Evolutionary conservation across 1,140 invertebrate genomes (phyloP).

Genomic region (Panulirus ornatus): DNA sequence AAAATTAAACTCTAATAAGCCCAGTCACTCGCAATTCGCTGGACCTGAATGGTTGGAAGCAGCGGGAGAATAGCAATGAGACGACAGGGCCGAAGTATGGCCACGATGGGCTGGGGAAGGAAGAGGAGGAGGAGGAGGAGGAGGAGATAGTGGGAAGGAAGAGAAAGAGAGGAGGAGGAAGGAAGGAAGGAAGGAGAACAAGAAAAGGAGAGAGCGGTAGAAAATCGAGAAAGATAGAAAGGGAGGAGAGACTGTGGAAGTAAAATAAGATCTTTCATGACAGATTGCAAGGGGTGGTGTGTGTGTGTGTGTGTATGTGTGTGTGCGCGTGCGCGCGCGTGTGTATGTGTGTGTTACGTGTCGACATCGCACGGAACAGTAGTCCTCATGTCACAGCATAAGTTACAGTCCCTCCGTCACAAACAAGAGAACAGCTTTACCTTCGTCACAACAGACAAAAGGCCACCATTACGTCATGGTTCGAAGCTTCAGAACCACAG

Average conservation of each 20-base stretch:
- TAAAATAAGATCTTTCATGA: no score
- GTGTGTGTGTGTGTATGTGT: no score
- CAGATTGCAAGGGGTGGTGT: no score
- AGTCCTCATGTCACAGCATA: no score
- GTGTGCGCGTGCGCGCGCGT: not conserved
- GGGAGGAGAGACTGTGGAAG: not conserved
- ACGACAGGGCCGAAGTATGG: not conserved
- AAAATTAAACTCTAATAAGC: slow-evolving; percentile 60
- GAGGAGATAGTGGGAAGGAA: not conserved
- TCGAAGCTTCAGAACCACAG: no score
- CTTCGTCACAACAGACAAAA: no score
- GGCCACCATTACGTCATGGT: no score
- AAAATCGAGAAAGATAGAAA: not conserved
- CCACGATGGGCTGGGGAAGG: not conserved
- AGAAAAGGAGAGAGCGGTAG: not conserved
- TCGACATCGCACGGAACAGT: no score
- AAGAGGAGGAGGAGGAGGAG: not conserved
- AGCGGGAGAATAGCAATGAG: slow-evolving; percentile 19
- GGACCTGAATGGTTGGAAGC: slow-evolving; percentile 30
- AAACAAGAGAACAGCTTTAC: no score
- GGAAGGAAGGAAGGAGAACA: not conserved
- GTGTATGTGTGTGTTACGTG: not conserved
- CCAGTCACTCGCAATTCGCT: slow-evolving; percentile 54
- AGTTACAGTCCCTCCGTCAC: no score
- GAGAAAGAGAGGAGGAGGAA: not conserved